phyloP scores from a whole-genome alignment of 2,113 vertebrate genomes.

The Cephalophus harveyi region DNA sequence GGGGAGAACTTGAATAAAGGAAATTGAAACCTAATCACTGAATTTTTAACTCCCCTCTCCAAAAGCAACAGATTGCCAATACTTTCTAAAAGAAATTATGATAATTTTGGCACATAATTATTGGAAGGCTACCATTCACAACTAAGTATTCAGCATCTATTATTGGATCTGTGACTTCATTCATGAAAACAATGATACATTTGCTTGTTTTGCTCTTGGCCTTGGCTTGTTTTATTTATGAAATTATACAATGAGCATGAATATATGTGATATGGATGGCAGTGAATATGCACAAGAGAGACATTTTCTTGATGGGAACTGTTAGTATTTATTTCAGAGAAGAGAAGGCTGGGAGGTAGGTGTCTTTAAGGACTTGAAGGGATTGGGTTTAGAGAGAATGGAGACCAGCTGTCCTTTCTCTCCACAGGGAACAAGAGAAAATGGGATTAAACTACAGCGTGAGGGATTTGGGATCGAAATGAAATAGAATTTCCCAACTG shows the following conservation, averaged over 20 bases:
- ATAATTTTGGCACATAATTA: slow-evolving; percentile 22
- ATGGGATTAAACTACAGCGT: slow-evolving; percentile 50
- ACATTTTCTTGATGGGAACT: slow-evolving; percentile 12
- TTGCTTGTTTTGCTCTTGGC: slow-evolving; percentile 21
- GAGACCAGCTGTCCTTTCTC: slow-evolving; percentile 50
- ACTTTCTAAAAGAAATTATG: slow-evolving; percentile 42
- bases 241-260: not conserved
- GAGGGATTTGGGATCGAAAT: slow-evolving; percentile 48
- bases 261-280: not conserved
- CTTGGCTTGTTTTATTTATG: slow-evolving; percentile 23
- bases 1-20: slow-evolving; percentile 15
- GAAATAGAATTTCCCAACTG: slow-evolving; percentile 51
- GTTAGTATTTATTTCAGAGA: slow-evolving; percentile 2
- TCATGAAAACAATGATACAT: slow-evolving; percentile 55
- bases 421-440: slow-evolving; percentile 57
- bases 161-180: slow-evolving; percentile 54
- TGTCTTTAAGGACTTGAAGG: slow-evolving; percentile 51
- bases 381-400: slow-evolving; percentile 59
- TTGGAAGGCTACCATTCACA: slow-evolving; percentile 19
- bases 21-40: slow-evolving; percentile 50
- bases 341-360: slow-evolving; percentile 37
- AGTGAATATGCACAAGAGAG: not conserved
- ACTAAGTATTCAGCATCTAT: slow-evolving; percentile 22
- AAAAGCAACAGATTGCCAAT: slow-evolving; percentile 53
- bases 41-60: slow-evolving; percentile 44